Evolutionary conservation across 2,797 vertebrate species (phyloP).

Genomic region (Silurus aristotelis): DNA sequence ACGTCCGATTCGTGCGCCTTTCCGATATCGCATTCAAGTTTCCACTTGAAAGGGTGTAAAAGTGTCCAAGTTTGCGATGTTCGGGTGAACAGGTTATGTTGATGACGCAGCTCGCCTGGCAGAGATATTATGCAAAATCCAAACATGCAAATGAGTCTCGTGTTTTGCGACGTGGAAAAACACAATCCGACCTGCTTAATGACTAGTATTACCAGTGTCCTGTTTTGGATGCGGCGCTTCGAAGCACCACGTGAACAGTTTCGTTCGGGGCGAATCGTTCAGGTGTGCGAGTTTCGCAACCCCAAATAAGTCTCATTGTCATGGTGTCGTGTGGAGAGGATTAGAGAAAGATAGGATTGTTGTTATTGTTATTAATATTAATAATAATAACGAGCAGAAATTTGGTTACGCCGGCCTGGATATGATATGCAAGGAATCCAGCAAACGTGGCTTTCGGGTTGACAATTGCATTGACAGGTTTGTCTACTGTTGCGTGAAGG

Average conservation of each 20-base stretch:
- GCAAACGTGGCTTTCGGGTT: no score
- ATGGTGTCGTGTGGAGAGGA: not conserved
- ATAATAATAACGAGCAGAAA: no score
- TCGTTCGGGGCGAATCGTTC: not conserved
- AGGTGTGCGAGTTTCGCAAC: not conserved
- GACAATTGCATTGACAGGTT: not conserved
- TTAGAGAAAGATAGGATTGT: no score
- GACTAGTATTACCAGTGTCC: not conserved
- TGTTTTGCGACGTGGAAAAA: not conserved
- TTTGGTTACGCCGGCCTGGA: not conserved
- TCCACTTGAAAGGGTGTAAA: not conserved
- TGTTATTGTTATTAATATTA: no score
- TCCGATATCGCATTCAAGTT: not conserved
- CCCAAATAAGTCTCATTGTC: not conserved
- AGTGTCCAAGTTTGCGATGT: not conserved
- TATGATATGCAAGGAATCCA: not conserved
- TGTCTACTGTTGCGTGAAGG: not conserved
- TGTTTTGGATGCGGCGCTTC: not conserved
- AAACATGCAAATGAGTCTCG: not conserved
- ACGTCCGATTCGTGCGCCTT: not conserved
- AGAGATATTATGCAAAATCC: conserved; percentile 25
- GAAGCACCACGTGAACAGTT: not conserved
- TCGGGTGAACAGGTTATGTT: not conserved
- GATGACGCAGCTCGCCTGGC: not conserved
- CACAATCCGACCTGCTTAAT: not conserved